Conservation (phyloP, 2,113 vertebrate species). For the Zapus hudsonius region DNA sequence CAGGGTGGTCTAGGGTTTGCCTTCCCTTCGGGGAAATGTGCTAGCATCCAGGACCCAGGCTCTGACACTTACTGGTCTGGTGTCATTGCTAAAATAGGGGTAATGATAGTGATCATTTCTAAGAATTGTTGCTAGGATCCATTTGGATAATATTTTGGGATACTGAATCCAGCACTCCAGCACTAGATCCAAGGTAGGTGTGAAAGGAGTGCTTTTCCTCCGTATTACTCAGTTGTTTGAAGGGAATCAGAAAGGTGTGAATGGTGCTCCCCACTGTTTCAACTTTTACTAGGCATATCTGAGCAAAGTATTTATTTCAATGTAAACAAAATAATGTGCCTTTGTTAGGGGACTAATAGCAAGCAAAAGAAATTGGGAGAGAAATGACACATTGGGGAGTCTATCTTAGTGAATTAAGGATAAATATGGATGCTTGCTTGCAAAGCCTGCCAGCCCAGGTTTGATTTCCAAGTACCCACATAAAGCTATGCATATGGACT, state of each 20-base stretch:
- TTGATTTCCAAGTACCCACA: too few relatives aligned
- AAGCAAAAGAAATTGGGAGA: neutral
- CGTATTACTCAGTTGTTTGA: neutral
- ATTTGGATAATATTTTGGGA: neutral
- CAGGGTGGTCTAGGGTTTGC: neutral
- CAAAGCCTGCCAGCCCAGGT: too few relatives aligned
- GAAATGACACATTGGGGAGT: slow-evolving; percentile 49
- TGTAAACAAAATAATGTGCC: slow-evolving; percentile 9
- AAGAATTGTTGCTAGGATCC: neutral
- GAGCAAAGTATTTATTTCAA: slow-evolving; percentile 20
- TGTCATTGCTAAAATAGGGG: neutral
- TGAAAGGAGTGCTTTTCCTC: neutral
- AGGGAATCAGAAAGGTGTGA: neutral
- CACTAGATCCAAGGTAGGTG: neutral
- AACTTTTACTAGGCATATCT: neutral
- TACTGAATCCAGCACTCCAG: neutral
- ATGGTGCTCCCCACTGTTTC: neutral
- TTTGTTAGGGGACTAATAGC: neutral
- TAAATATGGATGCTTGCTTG: slow-evolving; percentile 21
- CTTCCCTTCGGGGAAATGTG: neutral
- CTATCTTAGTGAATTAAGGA: slow-evolving; percentile 40
- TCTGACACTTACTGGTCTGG: neutral
- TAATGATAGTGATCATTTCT: neutral
- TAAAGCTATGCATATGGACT: too few relatives aligned
- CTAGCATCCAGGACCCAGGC: neutral